A percentile compares a stretch with the other conserved stretches of the same genome.
Evolutionary conservation across 1,140 invertebrate species (phyloP).

Genomic region (Mercenaria mercenaria): DNA sequence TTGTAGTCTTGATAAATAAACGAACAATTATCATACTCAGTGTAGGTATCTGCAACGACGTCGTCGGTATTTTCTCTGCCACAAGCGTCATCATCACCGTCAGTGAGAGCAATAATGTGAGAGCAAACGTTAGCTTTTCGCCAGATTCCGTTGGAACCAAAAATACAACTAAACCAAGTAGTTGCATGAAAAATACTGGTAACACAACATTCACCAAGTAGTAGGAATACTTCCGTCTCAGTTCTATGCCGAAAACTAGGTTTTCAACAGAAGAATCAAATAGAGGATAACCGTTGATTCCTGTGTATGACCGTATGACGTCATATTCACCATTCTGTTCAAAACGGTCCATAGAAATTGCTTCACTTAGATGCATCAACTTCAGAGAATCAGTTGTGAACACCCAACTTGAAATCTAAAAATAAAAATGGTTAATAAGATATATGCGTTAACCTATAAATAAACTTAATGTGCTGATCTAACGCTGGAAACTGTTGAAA

Average conservation of each 20-base stretch:
- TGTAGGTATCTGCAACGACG: constrained; percentile 78
- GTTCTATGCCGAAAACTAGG: constrained; percentile 78
- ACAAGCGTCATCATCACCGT: constrained; percentile 88
- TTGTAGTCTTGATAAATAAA: no score
- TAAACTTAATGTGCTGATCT: no score
- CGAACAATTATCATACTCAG: constrained; percentile 7
- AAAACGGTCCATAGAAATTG: neutral
- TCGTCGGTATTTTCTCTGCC: constrained; percentile 88
- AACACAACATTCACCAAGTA: constrained; percentile 88
- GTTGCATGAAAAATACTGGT: constrained; percentile 88
- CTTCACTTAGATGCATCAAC: neutral
- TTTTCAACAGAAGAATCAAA: neutral
- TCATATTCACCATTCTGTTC: constrained; percentile 24
- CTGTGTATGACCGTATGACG: neutral
- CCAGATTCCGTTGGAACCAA: constrained; percentile 88
- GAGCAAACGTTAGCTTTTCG: constrained; percentile 88
- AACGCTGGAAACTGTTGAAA: no score
- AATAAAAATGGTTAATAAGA: no score
- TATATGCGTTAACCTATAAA: no score
- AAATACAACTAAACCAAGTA: constrained; percentile 88
- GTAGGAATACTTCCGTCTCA: constrained; percentile 78
- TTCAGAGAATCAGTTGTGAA: neutral
- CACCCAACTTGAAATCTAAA: constrained; percentile 3
- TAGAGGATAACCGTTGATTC: neutral
- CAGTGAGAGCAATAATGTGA: constrained; percentile 88